Evolutionary conservation across 2,888 invertebrate genomes (phyloP).

Genomic region (Ctena decussata): DNA sequence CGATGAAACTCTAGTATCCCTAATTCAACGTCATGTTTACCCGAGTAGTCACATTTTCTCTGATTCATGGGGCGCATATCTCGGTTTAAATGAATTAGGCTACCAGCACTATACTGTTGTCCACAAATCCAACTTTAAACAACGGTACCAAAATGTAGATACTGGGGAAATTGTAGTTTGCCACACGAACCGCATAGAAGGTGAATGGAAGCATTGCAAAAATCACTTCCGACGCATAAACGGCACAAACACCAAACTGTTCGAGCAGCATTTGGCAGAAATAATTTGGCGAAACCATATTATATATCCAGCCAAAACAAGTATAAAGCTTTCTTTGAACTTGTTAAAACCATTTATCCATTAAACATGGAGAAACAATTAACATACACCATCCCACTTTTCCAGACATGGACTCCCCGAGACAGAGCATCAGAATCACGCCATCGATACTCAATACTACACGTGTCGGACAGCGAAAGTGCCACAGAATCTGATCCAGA

Average conservation of each 20-base stretch:
- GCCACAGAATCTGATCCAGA: not conserved
- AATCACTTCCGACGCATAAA: not conserved
- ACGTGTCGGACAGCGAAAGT: not conserved
- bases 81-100: slow-evolving; percentile 2
- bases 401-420: not conserved
- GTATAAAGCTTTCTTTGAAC: not conserved
- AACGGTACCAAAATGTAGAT: slow-evolving; percentile 16
- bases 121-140: slow-evolving; percentile 19
- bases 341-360: not conserved
- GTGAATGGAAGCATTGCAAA: slow-evolving; percentile 53
- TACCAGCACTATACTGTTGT: slow-evolving; percentile 34
- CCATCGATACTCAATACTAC: not conserved
- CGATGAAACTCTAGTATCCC: too few relatives aligned
- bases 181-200: slow-evolving; percentile 35
- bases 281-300: not conserved
- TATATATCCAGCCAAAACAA: not conserved
- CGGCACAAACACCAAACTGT: not conserved
- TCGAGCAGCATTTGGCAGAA: not conserved
- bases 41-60: slow-evolving; percentile 19
- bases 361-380: not conserved
- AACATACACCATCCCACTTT: not conserved
- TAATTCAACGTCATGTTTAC: slow-evolving; percentile 26
- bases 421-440: not conserved
- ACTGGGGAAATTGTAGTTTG: slow-evolving; percentile 15
- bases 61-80: slow-evolving; percentile 22